Evolutionary conservation across 2,113 vertebrate genomes (phyloP), one percentile per base, ranked within the genome.

Genomic region (Epinephelus moara): DNA sequence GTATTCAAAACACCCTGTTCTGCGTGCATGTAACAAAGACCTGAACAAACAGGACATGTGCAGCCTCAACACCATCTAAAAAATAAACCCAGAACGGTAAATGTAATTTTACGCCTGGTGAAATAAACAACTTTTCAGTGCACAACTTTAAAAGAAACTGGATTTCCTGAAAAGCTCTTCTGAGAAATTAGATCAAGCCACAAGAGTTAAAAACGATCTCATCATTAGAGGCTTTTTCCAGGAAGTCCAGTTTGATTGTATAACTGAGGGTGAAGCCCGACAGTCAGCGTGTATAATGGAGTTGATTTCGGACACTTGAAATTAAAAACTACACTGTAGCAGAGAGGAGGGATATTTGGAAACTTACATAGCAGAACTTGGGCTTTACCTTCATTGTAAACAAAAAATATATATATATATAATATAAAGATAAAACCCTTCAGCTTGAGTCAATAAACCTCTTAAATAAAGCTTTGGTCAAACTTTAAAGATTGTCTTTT

Each of bases 401-500:
- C 63, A 83, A 59, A 78, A 78, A 33, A 74, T 30, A 79, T 19
- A 49, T 25, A 25, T 25, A 25, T 2, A 56, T 21, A 55, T 6
- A 59, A 25, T 53, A 37, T 37, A 37, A 21, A 53, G 57, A 81
- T 1, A 85, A 72, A 89, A 79, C 27, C 61, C 71, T 60, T 82
- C 18, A 62, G 52, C 53, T 75, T 45, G 37, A 78, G 73, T 89
- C 68, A 67, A 57, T 49, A 68, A 57, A 77, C 50, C 14, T 78
- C 69, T 89, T 85, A 79, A 84, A 90, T 79, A 81, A 66, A 73
- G 25, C 53, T 82, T 88, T 52, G 52, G 85, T 88, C 47, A 87
- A 75, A 85, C 82, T 74, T 81, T 83, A 89, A 82, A 81, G 82
- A 89, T 90, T 85, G 91, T 91, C 88, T 89, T 75, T 82, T 63